Evolutionary conservation across 2,888 invertebrate genomes (phyloP).

Genomic region (Rugalucina vietnamica): DNA sequence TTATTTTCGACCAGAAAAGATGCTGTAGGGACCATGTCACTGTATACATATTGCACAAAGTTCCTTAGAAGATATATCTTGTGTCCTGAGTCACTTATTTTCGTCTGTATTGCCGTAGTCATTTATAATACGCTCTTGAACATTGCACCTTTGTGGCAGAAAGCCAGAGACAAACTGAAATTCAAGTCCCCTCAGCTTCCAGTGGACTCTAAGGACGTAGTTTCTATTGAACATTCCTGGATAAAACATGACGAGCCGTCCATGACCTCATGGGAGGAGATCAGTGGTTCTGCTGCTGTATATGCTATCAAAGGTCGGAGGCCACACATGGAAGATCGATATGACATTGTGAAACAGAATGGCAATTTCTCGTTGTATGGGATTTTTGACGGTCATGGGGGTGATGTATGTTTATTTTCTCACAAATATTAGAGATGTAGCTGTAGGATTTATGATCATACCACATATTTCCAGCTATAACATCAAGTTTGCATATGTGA

Average conservation of each 20-base stretch:
- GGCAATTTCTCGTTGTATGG: constrained; percentile 95
- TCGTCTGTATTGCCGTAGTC: constrained; percentile 66
- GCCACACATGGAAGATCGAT: constrained; percentile 97
- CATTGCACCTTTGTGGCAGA: constrained; percentile 70
- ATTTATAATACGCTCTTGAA: constrained; percentile 73
- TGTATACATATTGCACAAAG: constrained; percentile 39
- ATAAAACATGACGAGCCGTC: constrained; percentile 47
- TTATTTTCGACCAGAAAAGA: neutral
- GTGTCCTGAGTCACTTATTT: constrained; percentile 73
- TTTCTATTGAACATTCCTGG: neutral
- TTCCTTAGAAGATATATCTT: constrained; percentile 69
- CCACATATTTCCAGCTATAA: too few species aligned
- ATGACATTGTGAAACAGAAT: constrained; percentile 91
- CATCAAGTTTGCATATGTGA: too few species aligned
- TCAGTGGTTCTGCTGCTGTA: constrained; percentile 91
- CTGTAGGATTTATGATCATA: too few species aligned
- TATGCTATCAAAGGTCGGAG: constrained; percentile 96
- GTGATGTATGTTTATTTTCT: constrained; percentile 89
- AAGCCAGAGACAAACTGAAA: constrained; percentile 47
- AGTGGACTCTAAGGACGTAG: neutral
- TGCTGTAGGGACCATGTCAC: constrained; percentile 16
- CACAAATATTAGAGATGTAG: too few species aligned
- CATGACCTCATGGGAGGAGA: constrained; percentile 89
- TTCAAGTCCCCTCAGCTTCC: neutral
- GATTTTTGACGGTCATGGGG: constrained; percentile 97